phyloP scores from a whole-genome alignment of 2,113 vertebrate species.

The Pseudorhombus dupliciocellatus region DNA sequence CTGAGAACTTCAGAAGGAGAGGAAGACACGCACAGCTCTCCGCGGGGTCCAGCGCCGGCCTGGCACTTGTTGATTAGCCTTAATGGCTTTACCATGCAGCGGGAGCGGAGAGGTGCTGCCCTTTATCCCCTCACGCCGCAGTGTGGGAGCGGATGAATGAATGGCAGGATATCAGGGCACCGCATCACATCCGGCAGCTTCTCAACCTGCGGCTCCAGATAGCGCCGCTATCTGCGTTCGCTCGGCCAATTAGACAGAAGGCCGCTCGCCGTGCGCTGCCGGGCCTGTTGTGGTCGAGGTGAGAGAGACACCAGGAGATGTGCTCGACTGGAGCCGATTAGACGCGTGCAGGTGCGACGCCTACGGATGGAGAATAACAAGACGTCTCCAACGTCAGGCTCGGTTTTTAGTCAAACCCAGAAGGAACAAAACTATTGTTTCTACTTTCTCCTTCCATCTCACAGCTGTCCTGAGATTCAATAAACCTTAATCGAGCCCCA shows the following conservation, averaged over 20 bases:
- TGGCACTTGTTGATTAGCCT: slow-evolving; percentile 38
- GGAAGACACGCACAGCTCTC: neutral
- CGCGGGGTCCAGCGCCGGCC: slow-evolving; percentile 1
- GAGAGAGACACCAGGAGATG: slow-evolving; percentile 13
- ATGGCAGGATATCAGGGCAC: slow-evolving; percentile 54
- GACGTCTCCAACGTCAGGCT: no score
- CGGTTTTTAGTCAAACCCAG: no score
- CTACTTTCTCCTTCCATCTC: no score
- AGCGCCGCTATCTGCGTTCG: slow-evolving; percentile 27
- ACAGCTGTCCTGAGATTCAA: no score
- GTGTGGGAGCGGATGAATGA: slow-evolving; percentile 18
- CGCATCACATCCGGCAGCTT: slow-evolving; percentile 27
- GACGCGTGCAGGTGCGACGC: no score
- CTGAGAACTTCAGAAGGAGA: slow-evolving; percentile 21
- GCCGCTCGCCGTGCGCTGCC: neutral
- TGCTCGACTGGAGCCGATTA: neutral
- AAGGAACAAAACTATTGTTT: no score
- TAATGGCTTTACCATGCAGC: slow-evolving; percentile 55
- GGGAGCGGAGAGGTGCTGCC: neutral
- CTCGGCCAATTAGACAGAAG: slow-evolving; percentile 15
- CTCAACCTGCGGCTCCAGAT: slow-evolving; percentile 42
- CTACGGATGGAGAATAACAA: no score
- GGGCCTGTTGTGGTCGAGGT: neutral
- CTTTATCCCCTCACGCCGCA: slow-evolving; percentile 12
- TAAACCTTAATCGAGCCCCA: no score